Evolutionary conservation across 2,888 invertebrate genomes (phyloP).

Genomic region (Pediacus dermestoides): DNA sequence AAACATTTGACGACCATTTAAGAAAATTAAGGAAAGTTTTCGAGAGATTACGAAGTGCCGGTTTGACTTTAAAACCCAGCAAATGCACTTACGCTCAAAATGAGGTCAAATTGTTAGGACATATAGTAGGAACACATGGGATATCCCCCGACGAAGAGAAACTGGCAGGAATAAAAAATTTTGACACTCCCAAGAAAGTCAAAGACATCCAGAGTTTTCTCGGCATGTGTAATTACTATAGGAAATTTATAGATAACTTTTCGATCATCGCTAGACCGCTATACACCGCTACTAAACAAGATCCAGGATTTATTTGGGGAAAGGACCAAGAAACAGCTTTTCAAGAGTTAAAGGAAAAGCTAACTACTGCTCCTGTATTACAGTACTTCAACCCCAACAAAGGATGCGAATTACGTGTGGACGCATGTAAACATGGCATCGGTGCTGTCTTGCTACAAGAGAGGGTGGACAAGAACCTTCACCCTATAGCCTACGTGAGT

Average conservation of each 20-base stretch:
- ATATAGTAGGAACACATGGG: conserved; percentile 26
- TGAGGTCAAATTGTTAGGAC: conserved; percentile 29
- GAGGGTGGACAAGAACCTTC: conserved; percentile 12
- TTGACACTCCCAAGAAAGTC: conserved; percentile 18
- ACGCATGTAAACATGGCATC: conserved; percentile 13
- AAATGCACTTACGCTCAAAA: no score
- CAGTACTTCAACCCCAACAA: conserved; percentile 14
- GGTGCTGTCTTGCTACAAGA: conserved; percentile 18
- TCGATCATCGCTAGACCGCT: conserved; percentile 13
- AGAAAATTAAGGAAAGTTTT: conserved; percentile 21
- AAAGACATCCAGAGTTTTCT: conserved; percentile 22
- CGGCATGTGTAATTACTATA: conserved; percentile 16
- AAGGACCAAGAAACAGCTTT: conserved; percentile 10
- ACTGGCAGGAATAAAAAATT: conserved; percentile 22
- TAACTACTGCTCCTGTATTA: conserved; percentile 10
- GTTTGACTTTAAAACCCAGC: conserved; percentile 23
- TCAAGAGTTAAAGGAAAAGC: conserved; percentile 14
- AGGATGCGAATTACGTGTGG: conserved; percentile 14
- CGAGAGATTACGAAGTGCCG: conserved; percentile 16
- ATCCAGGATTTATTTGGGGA: conserved; percentile 10
- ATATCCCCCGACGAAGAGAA: no score
- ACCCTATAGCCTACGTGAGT: conserved; percentile 26
- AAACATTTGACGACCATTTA: conserved; percentile 22
- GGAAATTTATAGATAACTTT: conserved; percentile 17
- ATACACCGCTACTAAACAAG: conserved; percentile 16